A percentile compares a stretch with the other conserved stretches of the same genome.
phyloP scores from a whole-genome alignment of 1,140 invertebrate species.

The Penaeus vannamei region DNA sequence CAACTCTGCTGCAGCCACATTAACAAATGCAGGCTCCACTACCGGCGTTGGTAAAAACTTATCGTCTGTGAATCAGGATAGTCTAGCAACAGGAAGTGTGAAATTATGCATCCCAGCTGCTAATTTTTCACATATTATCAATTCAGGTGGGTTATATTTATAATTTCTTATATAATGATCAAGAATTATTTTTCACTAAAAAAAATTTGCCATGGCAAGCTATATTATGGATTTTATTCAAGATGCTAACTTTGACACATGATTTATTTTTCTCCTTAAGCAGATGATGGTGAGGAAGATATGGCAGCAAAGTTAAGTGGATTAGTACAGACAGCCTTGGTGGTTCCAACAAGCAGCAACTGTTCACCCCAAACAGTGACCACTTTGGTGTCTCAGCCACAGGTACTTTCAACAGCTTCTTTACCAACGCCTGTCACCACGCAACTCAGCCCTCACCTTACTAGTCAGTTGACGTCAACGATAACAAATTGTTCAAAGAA shows the following conservation, averaged over 20 bases:
- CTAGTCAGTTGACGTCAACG: slow-evolving; percentile 14
- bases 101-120: slow-evolving; percentile 58
- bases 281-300: slow-evolving; percentile 51
- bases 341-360: slow-evolving; percentile 35
- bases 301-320: slow-evolving; percentile 49
- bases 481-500: slow-evolving; percentile 27
- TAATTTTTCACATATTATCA: slow-evolving; percentile 57
- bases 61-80: slow-evolving; percentile 7
- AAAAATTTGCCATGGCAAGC: too few species aligned
- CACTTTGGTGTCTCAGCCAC: neutral
- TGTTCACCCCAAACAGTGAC: neutral
- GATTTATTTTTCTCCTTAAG: too few species aligned
- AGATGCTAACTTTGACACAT: too few species aligned
- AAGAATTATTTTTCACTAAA: too few species aligned
- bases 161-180: neutral
- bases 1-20: neutral
- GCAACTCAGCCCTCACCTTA: neutral
- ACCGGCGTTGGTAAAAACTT: neutral
- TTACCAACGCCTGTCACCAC: neutral
- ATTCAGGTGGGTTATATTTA: slow-evolving; percentile 37
- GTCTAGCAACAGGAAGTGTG: slow-evolving; percentile 38
- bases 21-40: neutral
- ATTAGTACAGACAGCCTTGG: slow-evolving; percentile 48
- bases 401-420: neutral
- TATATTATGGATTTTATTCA: too few species aligned